Base-by-base conservation (phyloP, 2,113 vertebrate genomes). In the Cichladusa arquata region DNA sequence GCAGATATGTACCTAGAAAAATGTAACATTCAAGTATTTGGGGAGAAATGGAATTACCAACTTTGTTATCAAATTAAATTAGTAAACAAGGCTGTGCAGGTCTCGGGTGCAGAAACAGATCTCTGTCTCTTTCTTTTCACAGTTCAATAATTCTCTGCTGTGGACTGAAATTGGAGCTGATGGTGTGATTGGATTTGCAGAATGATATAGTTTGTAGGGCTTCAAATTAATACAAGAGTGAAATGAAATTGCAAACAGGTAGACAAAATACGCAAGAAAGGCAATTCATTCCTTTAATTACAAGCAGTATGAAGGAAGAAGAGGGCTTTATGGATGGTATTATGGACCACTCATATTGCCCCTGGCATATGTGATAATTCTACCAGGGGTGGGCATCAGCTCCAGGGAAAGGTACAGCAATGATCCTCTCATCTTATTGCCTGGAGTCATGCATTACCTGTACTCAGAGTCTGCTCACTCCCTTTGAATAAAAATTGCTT, bases 21-120 rank as follows among this genome's bases (percentile, higher is more conserved):
- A 93, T 90, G 88, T 26, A 93, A 19, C 50, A 34, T 94, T 97
- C 86, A 97, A 93, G 91, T 97, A 95, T 96, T 95, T 95, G 96
- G 73, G 91, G 92, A 95, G 74, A 84, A 95, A 92, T 81, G 23
- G 76, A 96, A 96, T 96, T 94, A 94, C 70, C n/a, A 29, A 48
- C 57, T 95, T 94, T 88, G 90, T 92, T 62, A 88, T 73, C 86
- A 77, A 83, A n/a, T 96, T 84, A 70, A 84, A 93, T 70, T 93
- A 93, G 88, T 95, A 96, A 96, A 95, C 80, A 95, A 90, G 40
- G 26, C 64, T 88, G n/a, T 54, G 64, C 42, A 23, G 45, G n/a
- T 53, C 31, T 89, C 67, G 61, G 54, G 19, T 76, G 24, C n/a
- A 93, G 60, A 65, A 90, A 64, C 14, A 36, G 26, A 61, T 90